A percentile compares a stretch with the other conserved stretches of the same genome.
phyloP scores from a whole-genome alignment of 2,113 vertebrate genomes.

The Hirundichthys speculiger region DNA sequence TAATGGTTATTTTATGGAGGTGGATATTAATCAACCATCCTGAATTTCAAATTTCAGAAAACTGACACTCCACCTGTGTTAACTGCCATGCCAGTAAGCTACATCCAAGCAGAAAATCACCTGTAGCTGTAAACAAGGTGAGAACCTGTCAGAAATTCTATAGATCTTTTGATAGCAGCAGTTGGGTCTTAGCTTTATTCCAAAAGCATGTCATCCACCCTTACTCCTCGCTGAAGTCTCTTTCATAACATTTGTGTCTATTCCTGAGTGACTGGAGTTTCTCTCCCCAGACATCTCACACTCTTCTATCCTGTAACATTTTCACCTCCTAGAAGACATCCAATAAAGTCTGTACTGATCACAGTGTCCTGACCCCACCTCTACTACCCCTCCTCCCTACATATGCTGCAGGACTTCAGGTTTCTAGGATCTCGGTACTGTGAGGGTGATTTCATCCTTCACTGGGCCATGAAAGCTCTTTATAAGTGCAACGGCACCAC shows the following conservation, averaged over 20 bases:
- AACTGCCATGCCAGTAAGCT: not conserved
- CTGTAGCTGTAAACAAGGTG: slow-evolving; percentile 47
- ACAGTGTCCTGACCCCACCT: not conserved
- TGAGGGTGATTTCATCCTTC: slow-evolving; percentile 77
- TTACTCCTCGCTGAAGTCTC: not conserved
- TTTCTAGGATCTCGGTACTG: slow-evolving; percentile 63
- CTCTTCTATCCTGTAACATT: slow-evolving; percentile 34
- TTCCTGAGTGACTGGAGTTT: slow-evolving; percentile 31
- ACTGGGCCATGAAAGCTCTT: slow-evolving; percentile 76
- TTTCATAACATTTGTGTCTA: slow-evolving; percentile 16
- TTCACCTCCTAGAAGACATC: slow-evolving; percentile 31
- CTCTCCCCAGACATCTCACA: slow-evolving; percentile 27
- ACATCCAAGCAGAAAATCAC: slow-evolving; percentile 32
- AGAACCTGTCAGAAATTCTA: slow-evolving; percentile 21
- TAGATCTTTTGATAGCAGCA: slow-evolving; percentile 47
- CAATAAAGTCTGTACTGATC: slow-evolving; percentile 25
- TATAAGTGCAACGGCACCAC: slow-evolving; percentile 68
- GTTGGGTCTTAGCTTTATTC: slow-evolving; percentile 28
- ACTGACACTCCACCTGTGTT: slow-evolving; percentile 2
- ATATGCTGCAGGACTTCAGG: slow-evolving; percentile 32
- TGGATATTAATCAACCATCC: too few relatives aligned
- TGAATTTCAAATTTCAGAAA: not conserved
- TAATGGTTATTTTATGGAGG: not conserved
- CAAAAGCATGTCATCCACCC: slow-evolving; percentile 24
- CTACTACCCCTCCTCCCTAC: not conserved